Base-by-base conservation (phyloP, 2,888 invertebrate genomes). In the Operophtera brumata region DNA sequence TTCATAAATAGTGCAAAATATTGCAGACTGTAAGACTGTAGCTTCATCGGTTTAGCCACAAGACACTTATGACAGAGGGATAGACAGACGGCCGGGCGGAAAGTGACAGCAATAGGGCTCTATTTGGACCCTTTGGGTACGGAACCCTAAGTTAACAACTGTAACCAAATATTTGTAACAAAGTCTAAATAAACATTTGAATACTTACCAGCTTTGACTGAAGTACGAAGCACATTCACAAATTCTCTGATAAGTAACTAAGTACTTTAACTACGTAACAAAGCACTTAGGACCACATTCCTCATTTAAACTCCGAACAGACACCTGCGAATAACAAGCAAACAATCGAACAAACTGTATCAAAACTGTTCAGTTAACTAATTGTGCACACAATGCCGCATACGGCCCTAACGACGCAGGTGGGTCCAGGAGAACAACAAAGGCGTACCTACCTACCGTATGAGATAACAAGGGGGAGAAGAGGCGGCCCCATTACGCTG, bases 381-480 rank as follows among this genome's bases (percentile, higher is more conserved):
- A 84, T 80, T 78, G 80, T 76, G 75, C 78, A 80, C 81, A 84
- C 82, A 80, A 72, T 75, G 80, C 71, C 78, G 75, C 70, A 70
- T 71, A 70, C 69, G 72, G 41, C 54, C 49, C 43, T 65, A 64
- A 64, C 56, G 59, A 61, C 55, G 55, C 62, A 59, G 62, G 59
- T 55, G 57, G 46, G 54, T 45, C 52, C 54, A 39, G 41, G 42
- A 49, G 50, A 57, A 34, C 34, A 62, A 82, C 82, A 84, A 84
- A 84, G 82, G 80, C 78, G 79, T 48, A 25, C 9, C 9, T 30
- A 30, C 30, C 30, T 8, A 30, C 32, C 46, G 39, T 80, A 78
- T 78, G 78, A 81, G 80, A 77, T 84, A 84, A 84, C 85, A 82
- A 85, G 80, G 73, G 37, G 72, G 68, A 48, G 78, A 79, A 82